These are phyloP conservation scores for Neodiprion pinetum DNA, from an alignment of 1,140 invertebrate genomes.

Conservation along the genomic window DNA sequence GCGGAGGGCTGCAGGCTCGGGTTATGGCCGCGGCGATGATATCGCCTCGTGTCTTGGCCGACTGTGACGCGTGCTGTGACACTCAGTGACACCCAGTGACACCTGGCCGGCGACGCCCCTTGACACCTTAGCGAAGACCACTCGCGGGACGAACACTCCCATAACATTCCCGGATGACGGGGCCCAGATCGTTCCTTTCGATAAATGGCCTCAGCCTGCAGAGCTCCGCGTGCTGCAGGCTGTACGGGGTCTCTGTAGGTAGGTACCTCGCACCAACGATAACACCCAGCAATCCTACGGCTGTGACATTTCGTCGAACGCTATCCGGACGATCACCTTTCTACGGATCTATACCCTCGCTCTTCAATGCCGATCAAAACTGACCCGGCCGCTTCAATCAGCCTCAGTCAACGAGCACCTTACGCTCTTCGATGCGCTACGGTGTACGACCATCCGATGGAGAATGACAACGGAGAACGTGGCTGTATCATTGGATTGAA, in stretches of 20 bases:
- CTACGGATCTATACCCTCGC: neutral
- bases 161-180: constrained; percentile 58
- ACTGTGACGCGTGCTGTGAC: constrained; percentile 13
- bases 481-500: neutral
- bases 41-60: neutral
- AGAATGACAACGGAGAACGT: neutral
- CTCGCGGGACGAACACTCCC: constrained; percentile 49
- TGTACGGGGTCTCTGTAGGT: constrained; percentile 10
- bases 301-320: constrained; percentile 16
- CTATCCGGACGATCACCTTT: constrained; percentile 11
- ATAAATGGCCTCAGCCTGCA: constrained; percentile 34
- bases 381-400: neutral
- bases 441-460: too few species aligned
- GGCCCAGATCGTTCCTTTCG: constrained; percentile 44
- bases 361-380: constrained; percentile 1
- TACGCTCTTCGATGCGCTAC: too few species aligned
- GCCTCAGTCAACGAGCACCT: neutral
- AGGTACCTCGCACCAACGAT: neutral
- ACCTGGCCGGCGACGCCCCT: constrained; percentile 44
- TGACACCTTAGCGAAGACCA: constrained; percentile 41
- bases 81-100: constrained; percentile 31
- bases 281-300: neutral
- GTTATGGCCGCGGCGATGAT: neutral
- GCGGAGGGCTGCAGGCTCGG: neutral
- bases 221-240: neutral